phyloP scores from a whole-genome alignment of 2,888 invertebrate species.

The Rotaria socialis region DNA sequence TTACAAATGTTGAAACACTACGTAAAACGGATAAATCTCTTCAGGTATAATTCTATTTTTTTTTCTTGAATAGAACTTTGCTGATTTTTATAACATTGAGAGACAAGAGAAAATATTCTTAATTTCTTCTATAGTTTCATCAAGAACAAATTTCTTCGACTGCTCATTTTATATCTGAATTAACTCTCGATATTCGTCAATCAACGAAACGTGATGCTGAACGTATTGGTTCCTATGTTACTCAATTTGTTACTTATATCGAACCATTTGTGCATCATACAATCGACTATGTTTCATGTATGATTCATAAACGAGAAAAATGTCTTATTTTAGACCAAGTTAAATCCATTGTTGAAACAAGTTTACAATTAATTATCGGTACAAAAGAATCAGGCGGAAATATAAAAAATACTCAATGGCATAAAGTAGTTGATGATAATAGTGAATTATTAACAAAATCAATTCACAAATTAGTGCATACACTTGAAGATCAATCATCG shows the following conservation, averaged over 20 bases:
- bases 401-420: slow-evolving; percentile 74
- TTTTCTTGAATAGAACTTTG: no score
- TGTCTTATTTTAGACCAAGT: slow-evolving; percentile 80
- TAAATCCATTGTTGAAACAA: slow-evolving; percentile 88
- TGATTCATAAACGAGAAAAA: slow-evolving; percentile 80
- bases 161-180: slow-evolving; percentile 63
- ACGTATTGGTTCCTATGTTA: slow-evolving; percentile 74
- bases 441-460: slow-evolving; percentile 74
- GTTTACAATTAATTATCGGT: slow-evolving; percentile 75
- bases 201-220: slow-evolving; percentile 87
- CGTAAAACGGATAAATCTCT: slow-evolving; percentile 32
- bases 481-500: slow-evolving; percentile 70
- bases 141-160: slow-evolving; percentile 1
- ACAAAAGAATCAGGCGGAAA: slow-evolving; percentile 87
- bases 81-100: no score
- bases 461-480: slow-evolving; percentile 71
- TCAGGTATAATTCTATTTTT: not conserved
- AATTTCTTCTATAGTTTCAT: not conserved
- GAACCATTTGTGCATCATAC: slow-evolving; percentile 79
- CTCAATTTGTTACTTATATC: slow-evolving; percentile 63
- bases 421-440: slow-evolving; percentile 77
- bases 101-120: no score
- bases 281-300: slow-evolving; percentile 73
- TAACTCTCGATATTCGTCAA: slow-evolving; percentile 75
- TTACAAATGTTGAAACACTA: not conserved